Conservation (phyloP, 2,888 invertebrate species). For the Dorcus parallelipipedus region DNA sequence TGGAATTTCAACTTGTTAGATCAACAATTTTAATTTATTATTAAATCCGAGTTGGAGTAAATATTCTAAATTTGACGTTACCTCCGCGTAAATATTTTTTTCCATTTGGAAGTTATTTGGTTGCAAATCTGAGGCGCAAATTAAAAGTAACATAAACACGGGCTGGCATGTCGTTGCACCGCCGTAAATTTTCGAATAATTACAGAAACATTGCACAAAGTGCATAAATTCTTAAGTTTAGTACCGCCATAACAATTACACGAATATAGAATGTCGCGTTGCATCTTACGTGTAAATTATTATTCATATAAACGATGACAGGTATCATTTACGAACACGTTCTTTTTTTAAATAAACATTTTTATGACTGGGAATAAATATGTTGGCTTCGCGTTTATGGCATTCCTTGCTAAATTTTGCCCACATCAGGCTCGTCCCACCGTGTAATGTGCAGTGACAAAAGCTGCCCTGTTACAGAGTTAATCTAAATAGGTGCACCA, state of each 20-base stretch:
- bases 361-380: not conserved
- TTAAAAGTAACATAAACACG: no score
- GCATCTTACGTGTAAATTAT: not conserved
- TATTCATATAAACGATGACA: not conserved
- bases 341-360: not conserved
- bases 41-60: no score
- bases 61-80: no score
- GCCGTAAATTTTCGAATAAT: no score
- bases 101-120: no score
- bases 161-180: no score
- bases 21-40: no score
- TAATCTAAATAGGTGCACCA: slow-evolving; percentile 2
- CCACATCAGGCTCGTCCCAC: not conserved
- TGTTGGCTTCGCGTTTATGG: not conserved
- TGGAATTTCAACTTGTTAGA: no score
- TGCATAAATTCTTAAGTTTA: not conserved
- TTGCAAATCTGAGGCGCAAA: no score
- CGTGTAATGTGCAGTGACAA: slow-evolving; percentile 1
- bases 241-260: not conserved
- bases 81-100: no score
- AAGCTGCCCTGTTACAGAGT: not conserved
- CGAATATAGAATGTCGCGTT: not conserved
- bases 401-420: not conserved
- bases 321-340: not conserved
- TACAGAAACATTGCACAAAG: not conserved